Conservation (phyloP, 30 jellyfish, hydroid and myxozoan genomes). For the Aurelia aurita region DNA sequence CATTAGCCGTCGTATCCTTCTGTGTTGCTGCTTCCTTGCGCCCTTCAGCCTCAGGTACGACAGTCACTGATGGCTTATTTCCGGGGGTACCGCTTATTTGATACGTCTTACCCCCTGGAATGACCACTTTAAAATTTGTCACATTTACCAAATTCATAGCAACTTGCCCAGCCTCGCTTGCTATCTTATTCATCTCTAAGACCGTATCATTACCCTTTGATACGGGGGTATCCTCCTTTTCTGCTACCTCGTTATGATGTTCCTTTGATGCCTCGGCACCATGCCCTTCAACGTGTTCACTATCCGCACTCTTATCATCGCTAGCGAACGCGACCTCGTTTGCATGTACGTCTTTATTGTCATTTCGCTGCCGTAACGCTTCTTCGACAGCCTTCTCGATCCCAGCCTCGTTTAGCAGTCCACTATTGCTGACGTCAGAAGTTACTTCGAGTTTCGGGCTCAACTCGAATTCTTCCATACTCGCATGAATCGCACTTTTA, state of each 20-base stretch:
- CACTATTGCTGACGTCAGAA: constrained; percentile 37
- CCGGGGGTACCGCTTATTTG: constrained; percentile 77
- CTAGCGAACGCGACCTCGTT: constrained; percentile 60
- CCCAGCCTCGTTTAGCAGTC: constrained; percentile 71
- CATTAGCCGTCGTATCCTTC: constrained; percentile 24
- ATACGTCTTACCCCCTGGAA: constrained; percentile 88
- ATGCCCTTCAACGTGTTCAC: constrained; percentile 36
- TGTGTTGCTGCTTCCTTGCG: constrained; percentile 7
- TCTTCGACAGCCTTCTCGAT: constrained; percentile 71
- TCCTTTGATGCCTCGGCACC: constrained; percentile 28
- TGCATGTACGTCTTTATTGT: constrained; percentile 15
- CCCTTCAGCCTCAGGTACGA: constrained; percentile 44
- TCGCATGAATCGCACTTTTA: constrained; percentile 5
- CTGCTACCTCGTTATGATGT: constrained; percentile 1
- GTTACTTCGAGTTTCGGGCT: constrained; percentile 60
- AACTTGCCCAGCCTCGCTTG: constrained; percentile 68
- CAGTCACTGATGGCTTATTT: constrained; percentile 66
- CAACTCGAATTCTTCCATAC: constrained; percentile 51
- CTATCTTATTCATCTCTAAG: constrained; percentile 72
- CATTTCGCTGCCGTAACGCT: constrained; percentile 58
- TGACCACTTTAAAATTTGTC: constrained; percentile 81
- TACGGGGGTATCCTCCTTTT: constrained; percentile 9
- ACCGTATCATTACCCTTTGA: constrained; percentile 69
- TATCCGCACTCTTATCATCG: constrained; percentile 12
- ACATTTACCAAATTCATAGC: constrained; percentile 83